These are phyloP conservation scores for Perithous albicinctus DNA, from an alignment of 2,888 invertebrate genomes.

Conservation along the genomic window DNA sequence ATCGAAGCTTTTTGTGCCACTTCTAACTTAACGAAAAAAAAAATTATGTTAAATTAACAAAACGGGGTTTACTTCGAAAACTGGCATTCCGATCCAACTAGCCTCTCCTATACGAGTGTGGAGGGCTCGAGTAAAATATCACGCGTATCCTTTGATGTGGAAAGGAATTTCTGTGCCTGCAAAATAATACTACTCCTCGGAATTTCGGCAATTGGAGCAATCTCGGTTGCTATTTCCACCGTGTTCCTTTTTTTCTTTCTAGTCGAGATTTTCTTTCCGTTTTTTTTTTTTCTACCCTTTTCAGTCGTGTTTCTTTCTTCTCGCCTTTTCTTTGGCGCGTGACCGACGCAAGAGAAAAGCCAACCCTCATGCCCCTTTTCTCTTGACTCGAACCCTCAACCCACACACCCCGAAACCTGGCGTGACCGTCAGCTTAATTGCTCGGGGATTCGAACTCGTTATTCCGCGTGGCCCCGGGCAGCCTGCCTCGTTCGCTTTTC, in stretches of 20 bases:
- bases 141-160: slow-evolving; percentile 35
- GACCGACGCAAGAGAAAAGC: slow-evolving; percentile 39
- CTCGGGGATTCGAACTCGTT: slow-evolving; percentile 81
- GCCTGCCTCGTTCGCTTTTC: slow-evolving; percentile 35
- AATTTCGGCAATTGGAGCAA: slow-evolving; percentile 41
- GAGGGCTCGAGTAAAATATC: slow-evolving; percentile 5
- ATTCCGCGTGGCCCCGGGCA: slow-evolving; percentile 75
- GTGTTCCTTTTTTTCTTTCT: slow-evolving; percentile 11
- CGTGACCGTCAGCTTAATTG: slow-evolving; percentile 80
- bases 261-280: slow-evolving; percentile 13
- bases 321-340: slow-evolving; percentile 42
- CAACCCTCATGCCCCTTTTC: slow-evolving; percentile 19
- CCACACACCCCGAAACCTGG: slow-evolving; percentile 67
- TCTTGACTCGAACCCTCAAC: slow-evolving; percentile 36
- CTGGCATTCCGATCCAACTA: too few relatives aligned
- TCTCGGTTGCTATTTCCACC: slow-evolving; percentile 33
- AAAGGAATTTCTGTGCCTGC: not conserved
- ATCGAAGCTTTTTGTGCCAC: too few relatives aligned
- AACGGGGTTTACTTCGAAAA: too few relatives aligned
- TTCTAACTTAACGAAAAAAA: too few relatives aligned
- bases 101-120: slow-evolving; percentile 15
- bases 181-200: slow-evolving; percentile 4
- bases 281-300: slow-evolving; percentile 19
- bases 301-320: slow-evolving; percentile 32
- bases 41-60: too few relatives aligned